Conservation (phyloP, 2,113 vertebrate genomes). For the Diadophis punctatus region DNA sequence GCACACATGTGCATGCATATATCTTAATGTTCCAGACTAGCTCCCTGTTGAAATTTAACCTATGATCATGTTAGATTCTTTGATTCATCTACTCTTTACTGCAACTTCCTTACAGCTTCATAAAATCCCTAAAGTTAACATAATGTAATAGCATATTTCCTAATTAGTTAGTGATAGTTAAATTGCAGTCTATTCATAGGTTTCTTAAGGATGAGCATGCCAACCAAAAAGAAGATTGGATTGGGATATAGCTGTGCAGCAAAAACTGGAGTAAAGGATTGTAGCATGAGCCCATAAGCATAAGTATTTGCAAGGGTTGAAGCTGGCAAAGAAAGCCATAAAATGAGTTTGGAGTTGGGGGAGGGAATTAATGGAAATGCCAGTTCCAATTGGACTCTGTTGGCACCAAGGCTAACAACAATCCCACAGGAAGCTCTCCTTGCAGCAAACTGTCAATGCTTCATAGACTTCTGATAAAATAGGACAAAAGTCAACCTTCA, state of each 20-base stretch:
- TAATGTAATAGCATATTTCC: not conserved
- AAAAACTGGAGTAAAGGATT: not conserved
- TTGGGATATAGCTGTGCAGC: not conserved
- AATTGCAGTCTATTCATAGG: not conserved
- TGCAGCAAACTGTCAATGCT: not conserved
- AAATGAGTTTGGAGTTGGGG: not conserved
- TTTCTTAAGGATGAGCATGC: not conserved
- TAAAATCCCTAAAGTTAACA: not conserved
- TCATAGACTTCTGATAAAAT: conserved; percentile 3
- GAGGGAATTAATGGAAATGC: conserved; percentile 6
- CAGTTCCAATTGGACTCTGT: not conserved
- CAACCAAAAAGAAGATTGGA: not conserved
- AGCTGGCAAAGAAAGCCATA: not conserved
- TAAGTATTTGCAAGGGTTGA: not conserved
- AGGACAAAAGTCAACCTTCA: conserved; percentile 12
- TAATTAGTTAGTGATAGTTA: not conserved
- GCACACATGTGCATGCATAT: not conserved
- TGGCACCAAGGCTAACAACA: not conserved
- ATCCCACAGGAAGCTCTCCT: not conserved
- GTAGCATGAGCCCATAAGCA: not conserved
- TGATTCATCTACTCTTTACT: not conserved
- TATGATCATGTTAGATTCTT: not conserved
- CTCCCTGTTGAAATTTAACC: not conserved
- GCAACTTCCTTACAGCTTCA: not conserved
- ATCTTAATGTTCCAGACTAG: not conserved